Evolutionary conservation across 1,140 invertebrate genomes (phyloP), one percentile per base, ranked within the genome.

Genomic region (Antheraea pernyi): DNA sequence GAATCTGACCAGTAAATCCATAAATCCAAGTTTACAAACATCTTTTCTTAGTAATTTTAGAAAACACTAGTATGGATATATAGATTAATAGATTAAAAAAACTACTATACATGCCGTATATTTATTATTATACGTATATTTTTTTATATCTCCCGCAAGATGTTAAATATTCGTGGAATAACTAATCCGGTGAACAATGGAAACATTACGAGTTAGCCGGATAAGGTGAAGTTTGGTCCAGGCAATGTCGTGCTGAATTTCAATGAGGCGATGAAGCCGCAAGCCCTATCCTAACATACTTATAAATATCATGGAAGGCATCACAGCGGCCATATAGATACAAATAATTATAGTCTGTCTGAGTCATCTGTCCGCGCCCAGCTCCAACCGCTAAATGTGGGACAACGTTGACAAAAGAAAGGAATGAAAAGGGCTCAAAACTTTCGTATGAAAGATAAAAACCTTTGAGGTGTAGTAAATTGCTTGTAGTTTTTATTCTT

Each of bases 141-240:
- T 53, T 53, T 30, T 7, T 16, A 53, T 16, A n/a, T 16, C 46
- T 5, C 46, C 7, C 16, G 6, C 46, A 53, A 53, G 46, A 53
- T 53, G 46, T 53, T 53, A 53, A 53, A 53, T 53, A 19, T 72
- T 70, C 63, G 71, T 79, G 77, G 79, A 84, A 85, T 74, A 81
- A 73, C 78, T 77, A 84, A 85, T 80, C 79, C 67, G 76, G 79
- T 75, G 70, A 82, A 91, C 89, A 91, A 91, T 90, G 81, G 85
- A 83, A 80, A 89, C 87, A 88, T 90, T 89, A 91, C 77, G 75
- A 83, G 78, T 73, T 81, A 74, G 69, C 83, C 86, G 80, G 79
- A 88, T 90, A 91, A 85, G 86, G 89, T 73, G 75, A 84, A 82
- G 81, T 83, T 86, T 83, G 77, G 81, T 78, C 79, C 72, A 84